Base-by-base conservation (phyloP, 2,888 invertebrate species). In the Xestia sexstrigata region DNA sequence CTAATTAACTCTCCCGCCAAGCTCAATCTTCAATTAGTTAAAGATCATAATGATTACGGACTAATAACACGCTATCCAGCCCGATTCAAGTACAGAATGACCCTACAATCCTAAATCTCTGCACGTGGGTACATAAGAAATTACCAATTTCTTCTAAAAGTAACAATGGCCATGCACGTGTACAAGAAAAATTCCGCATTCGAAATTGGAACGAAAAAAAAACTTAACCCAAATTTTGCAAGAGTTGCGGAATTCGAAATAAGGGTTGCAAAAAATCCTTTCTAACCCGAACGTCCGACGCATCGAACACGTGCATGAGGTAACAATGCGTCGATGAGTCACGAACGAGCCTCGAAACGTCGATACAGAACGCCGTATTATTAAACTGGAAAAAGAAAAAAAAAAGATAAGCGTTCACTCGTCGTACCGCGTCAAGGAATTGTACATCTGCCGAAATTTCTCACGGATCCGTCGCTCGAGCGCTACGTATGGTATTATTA, bases 391-490 rank as follows among this genome's bases (percentile, higher is more conserved):
- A 92, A 88, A 90, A 90, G 91, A 90, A 90, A 93, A 95, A 95
- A 95, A 95, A 95, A 95, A 94, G 93, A 94, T 95, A 95, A 95
- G 95, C 95, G 95, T 92, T 95, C 95, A 93, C 94, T 94, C 95
- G 95, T 94, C 94, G 95, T 92, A 93, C 94, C 93, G 94, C 94
- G 94, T 95, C 95, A 95, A 96, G 95, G 94, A 96, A 96, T 96
- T 96, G 96, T 96, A 96, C 97, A 97, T 97, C 97, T 97, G 97
- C 96, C 96, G 95, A 96, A 97, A 96, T 93, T 96, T 97, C 97
- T 97, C 97, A 97, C 97, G 97, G 95, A 92, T 94, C 93, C 93
- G 91, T 91, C 91, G 90, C 78, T 82, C 77, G 89, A 88, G 90
- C 90, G 91, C 91, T 92, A 89, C 91, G 93, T 93, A 93, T 93